These are phyloP conservation scores for Coleophora deauratella DNA, from an alignment of 2,888 invertebrate genomes.

Conservation along the genomic window DNA sequence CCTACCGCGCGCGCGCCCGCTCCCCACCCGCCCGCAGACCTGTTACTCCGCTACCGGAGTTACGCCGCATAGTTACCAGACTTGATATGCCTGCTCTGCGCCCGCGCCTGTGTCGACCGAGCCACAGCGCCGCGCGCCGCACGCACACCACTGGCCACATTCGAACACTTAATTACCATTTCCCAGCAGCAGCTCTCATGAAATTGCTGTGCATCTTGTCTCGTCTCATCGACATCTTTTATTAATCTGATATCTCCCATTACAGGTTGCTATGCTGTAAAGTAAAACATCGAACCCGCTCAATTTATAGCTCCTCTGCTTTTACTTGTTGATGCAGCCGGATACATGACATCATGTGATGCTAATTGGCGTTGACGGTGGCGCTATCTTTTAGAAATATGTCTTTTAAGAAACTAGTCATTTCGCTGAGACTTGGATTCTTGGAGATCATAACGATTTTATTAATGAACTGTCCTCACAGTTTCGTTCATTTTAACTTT, in stretches of 20 bases:
- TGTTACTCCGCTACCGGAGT: conserved; percentile 73
- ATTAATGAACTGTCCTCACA: too few relatives aligned
- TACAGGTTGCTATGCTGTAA: conserved; percentile 55
- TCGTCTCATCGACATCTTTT: conserved; percentile 59
- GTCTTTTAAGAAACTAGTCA: conserved; percentile 45
- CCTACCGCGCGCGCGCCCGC: conserved; percentile 61
- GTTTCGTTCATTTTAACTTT: too few relatives aligned
- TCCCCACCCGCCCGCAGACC: conserved; percentile 64
- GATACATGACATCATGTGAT: conserved; percentile 63
- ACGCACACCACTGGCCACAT: conserved; percentile 50
- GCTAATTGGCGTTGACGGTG: conserved; percentile 48
- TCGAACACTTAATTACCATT: conserved; percentile 63
- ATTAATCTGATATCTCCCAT: conserved; percentile 61
- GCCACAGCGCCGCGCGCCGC: conserved; percentile 29
- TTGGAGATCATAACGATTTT: too few relatives aligned
- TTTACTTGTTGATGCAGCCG: conserved; percentile 45
- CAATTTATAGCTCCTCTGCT: conserved; percentile 53
- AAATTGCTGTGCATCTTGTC: conserved; percentile 61
- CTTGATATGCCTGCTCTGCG: conserved; percentile 62
- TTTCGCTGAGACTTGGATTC: conserved; percentile 13
- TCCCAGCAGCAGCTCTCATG: conserved; percentile 46
- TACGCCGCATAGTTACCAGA: conserved; percentile 73
- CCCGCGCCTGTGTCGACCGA: conserved; percentile 29
- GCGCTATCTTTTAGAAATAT: conserved; percentile 47
- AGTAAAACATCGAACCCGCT: conserved; percentile 52